Evolutionary conservation across 1,140 invertebrate species (phyloP), one percentile per base, ranked within the genome.

Genomic region (Thaumatotibia leucotreta): DNA sequence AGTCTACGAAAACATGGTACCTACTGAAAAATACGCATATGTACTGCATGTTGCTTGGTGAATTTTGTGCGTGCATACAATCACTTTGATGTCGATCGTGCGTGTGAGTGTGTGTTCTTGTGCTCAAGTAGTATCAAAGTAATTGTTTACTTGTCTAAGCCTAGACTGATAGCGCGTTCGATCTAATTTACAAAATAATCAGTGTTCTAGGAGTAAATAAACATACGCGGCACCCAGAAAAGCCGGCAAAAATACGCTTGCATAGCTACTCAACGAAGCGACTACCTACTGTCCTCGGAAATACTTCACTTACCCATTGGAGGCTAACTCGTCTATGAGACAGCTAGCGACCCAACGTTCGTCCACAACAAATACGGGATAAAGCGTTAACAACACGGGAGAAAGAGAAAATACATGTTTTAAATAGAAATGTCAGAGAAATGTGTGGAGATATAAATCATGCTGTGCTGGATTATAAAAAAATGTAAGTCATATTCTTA

Each of bases 271-370:
- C 63, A 67, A 79, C 61, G 65, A 89, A 87, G 83, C 82, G 63
- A 79, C 82, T 88, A 89, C 78, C 82, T 88, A 89, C 78, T 63
- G 39, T 75, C 76, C 69, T 71, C 73, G 69, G 70, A 73, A 79
- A 67, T 75, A 62, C 70, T 79, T 74, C 67, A 96, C 95, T 96
- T 95, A 96, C 95, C 95, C 95, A 91, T 93, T 94, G 79, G 94
- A 94, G 91, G 94, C 94, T 92, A 96, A 92, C 93, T 96, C 95
- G 93, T 96, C 95, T 93, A 96, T 95, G 93, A 96, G 94, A 95
- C 95, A 96, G 94, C 95, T 96, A 93, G 71, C 76, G 74, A 77
- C 68, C 69, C 63, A 92, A 92, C 90, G 91, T 92, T 83, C 76
- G 66, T 87, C 84, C 84, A 72, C 75, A 80, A 82, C 69, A 80